These are phyloP conservation scores for Gortyna flavago DNA, from an alignment of 2,888 invertebrate genomes.

Conservation along the genomic window DNA sequence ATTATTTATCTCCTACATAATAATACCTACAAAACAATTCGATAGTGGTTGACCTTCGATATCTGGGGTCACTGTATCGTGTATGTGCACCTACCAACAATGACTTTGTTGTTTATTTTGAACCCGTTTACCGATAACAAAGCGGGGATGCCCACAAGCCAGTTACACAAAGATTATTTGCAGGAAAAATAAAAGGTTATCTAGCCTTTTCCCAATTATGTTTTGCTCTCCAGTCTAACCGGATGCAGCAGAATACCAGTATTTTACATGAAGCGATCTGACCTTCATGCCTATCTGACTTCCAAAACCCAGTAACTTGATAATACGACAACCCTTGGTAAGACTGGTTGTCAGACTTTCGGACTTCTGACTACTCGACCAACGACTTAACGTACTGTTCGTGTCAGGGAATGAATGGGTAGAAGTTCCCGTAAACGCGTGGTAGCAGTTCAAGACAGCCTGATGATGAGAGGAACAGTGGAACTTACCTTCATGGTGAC, in stretches of 20 bases:
- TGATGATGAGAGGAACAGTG: not conserved
- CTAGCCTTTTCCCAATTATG: no score
- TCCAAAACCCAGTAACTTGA: not conserved
- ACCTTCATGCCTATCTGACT: no score
- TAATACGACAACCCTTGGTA: not conserved
- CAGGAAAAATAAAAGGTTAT: not conserved
- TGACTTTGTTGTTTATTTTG: not conserved
- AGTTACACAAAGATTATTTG: not conserved
- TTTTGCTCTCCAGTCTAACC: not conserved
- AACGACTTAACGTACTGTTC: not conserved
- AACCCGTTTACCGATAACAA: not conserved
- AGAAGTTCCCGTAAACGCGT: no score
- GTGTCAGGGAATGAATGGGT: not conserved
- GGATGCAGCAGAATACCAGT: not conserved
- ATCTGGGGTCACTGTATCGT: not conserved
- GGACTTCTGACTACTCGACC: no score
- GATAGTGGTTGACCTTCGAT: slow-evolving; percentile 1
- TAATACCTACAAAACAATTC: not conserved
- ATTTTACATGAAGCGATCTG: not conserved
- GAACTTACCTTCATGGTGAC: slow-evolving; percentile 31
- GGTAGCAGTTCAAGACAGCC: no score
- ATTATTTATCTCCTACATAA: not conserved
- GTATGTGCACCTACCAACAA: not conserved
- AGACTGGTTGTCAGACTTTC: not conserved
- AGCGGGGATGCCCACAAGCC: not conserved